Conservation (phyloP, 2,888 invertebrate species). For the Diarsia rubi region DNA sequence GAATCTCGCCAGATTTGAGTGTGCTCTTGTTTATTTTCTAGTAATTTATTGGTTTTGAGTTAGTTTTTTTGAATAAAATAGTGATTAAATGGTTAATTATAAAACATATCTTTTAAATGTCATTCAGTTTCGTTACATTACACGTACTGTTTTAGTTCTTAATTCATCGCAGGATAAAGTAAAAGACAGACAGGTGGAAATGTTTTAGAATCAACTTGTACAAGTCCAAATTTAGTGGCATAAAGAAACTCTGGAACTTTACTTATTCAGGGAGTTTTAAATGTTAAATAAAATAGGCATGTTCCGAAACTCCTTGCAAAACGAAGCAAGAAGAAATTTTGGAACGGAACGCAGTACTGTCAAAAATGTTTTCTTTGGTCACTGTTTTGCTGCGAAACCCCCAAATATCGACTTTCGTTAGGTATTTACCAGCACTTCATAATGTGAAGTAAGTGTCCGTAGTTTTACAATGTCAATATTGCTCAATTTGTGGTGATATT, state of each 20-base stretch:
- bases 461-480: constrained; percentile 43
- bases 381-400: constrained; percentile 91
- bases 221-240: not conserved
- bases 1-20: too few relatives aligned
- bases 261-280: not conserved
- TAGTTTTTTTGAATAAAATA: too few relatives aligned
- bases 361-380: constrained; percentile 88
- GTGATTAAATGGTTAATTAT: too few relatives aligned
- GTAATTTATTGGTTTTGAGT: too few relatives aligned
- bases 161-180: not conserved
- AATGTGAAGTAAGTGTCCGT: constrained; percentile 88
- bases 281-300: not conserved
- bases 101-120: too few relatives aligned
- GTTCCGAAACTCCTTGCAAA: not conserved
- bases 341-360: constrained; percentile 75
- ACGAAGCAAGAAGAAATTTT: not conserved
- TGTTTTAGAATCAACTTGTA: not conserved
- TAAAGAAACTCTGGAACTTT: not conserved
- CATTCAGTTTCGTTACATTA: not conserved
- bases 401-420: constrained; percentile 82
- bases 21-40: too few relatives aligned
- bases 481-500: constrained; percentile 44
- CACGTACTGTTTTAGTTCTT: not conserved
- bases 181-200: not conserved
- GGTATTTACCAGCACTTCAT: constrained; percentile 87